Evolutionary conservation across 1,140 invertebrate genomes (phyloP).

Genomic region (Cryptotermes secundus): DNA sequence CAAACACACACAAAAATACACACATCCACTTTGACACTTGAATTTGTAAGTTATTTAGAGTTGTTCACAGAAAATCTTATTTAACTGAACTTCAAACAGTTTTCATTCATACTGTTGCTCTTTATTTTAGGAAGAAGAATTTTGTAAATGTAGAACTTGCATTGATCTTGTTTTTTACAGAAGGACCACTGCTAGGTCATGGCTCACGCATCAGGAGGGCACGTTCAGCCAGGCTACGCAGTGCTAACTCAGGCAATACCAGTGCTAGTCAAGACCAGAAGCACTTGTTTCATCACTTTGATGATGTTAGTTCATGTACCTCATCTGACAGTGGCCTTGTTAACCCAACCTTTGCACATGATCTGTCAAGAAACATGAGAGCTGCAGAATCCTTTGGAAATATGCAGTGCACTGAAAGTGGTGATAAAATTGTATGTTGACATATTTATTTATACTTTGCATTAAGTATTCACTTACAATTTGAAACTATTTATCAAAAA

Average conservation of each 20-base stretch:
- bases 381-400: neutral
- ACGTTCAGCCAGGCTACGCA: slow-evolving; percentile 50
- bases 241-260: neutral
- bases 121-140: too few species aligned
- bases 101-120: too few species aligned
- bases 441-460: too few species aligned
- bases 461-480: too few species aligned
- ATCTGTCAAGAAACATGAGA: neutral
- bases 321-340: slow-evolving; percentile 10
- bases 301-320: slow-evolving; percentile 46
- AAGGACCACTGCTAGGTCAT: slow-evolving; percentile 56
- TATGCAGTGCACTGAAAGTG: neutral
- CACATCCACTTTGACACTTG: too few species aligned
- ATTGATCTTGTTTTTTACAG: slow-evolving; percentile 35
- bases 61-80: too few species aligned
- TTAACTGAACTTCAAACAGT: too few species aligned
- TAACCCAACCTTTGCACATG: neutral
- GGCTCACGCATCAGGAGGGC: slow-evolving; percentile 59
- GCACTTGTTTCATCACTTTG: slow-evolving; percentile 28
- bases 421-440: slow-evolving; percentile 33
- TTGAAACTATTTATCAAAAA: too few species aligned
- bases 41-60: too few species aligned
- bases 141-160: too few species aligned
- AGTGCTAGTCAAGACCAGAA: neutral
- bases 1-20: too few species aligned